Percentiles rank a stretch among this genome's conserved stretches.
Evolutionary conservation across 2,797 vertebrate genomes (phyloP).

Genomic region (Anisognathus igniventris): DNA sequence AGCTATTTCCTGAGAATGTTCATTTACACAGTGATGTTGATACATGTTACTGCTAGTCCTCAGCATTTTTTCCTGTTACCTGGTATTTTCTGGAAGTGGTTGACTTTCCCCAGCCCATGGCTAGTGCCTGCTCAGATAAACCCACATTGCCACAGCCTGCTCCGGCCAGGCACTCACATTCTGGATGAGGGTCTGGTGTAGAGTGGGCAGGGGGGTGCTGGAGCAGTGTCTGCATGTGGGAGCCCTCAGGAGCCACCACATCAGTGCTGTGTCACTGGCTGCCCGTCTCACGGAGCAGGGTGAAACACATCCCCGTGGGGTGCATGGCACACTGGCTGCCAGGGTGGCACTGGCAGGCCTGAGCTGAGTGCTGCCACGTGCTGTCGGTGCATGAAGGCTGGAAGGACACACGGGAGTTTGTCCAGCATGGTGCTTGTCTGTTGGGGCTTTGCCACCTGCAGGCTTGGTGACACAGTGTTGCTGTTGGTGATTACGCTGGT

Average conservation of each 20-base stretch:
- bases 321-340: fast-evolving
- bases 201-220: fast-evolving
- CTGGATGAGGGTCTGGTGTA: not conserved
- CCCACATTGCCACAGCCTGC: not conserved
- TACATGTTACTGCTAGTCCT: not conserved
- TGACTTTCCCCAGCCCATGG: not conserved
- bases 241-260: not conserved
- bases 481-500: fast-evolving
- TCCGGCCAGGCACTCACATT: fast-evolving
- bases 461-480: fast-evolving
- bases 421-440: fast-evolving
- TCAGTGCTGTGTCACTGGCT: fast-evolving
- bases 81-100: not conserved
- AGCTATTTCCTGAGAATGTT: not conserved
- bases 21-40: not conserved
- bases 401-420: not conserved
- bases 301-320: fast-evolving
- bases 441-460: not conserved
- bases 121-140: not conserved
- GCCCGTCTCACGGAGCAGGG: fast-evolving
- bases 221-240: fast-evolving
- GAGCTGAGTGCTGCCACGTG: not conserved
- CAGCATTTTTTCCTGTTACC: not conserved
- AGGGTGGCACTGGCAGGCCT: not conserved
- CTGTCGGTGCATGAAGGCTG: not conserved